phyloP scores from a whole-genome alignment of 2,113 vertebrate genomes.

The Catharus minimus region DNA sequence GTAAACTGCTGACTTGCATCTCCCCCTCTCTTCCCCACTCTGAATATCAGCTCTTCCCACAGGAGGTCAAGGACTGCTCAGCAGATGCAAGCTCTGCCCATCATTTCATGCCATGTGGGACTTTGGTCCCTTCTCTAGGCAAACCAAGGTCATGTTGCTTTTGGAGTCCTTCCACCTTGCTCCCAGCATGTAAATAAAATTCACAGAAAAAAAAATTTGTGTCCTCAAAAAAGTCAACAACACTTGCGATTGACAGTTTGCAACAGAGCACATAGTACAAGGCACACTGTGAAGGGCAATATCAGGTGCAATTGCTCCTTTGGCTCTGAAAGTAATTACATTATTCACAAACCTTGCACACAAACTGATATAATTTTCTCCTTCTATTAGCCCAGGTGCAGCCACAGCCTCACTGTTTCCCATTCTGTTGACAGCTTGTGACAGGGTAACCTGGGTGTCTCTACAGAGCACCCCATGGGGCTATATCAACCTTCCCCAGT shows the following conservation, averaged over 20 bases:
- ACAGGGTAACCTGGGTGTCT: rapidly evolving
- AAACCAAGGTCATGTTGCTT: not conserved
- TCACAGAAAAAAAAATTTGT: not conserved
- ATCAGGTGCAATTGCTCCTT: not conserved
- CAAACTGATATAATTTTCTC: not conserved
- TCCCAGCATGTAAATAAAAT: not conserved
- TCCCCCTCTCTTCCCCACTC: not conserved
- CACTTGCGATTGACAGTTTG: not conserved
- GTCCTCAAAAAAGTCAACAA: not conserved
- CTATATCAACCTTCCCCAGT: not conserved
- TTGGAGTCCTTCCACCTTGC: not conserved
- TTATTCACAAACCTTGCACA: not conserved
- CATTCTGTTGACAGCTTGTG: rapidly evolving
- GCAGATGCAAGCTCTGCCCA: not conserved
- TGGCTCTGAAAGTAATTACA: not conserved
- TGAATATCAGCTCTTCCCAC: not conserved
- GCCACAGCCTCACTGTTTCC: rapidly evolving
- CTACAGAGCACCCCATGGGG: not conserved
- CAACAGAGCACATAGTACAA: not conserved
- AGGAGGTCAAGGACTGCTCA: not conserved
- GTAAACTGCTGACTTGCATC: not conserved
- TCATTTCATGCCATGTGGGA: not conserved
- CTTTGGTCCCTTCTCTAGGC: not conserved
- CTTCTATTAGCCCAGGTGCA: not conserved
- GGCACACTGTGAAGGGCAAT: not conserved